Evolutionary conservation across 1,140 invertebrate genomes (phyloP).

Genomic region (Saccostrea cuccullata): DNA sequence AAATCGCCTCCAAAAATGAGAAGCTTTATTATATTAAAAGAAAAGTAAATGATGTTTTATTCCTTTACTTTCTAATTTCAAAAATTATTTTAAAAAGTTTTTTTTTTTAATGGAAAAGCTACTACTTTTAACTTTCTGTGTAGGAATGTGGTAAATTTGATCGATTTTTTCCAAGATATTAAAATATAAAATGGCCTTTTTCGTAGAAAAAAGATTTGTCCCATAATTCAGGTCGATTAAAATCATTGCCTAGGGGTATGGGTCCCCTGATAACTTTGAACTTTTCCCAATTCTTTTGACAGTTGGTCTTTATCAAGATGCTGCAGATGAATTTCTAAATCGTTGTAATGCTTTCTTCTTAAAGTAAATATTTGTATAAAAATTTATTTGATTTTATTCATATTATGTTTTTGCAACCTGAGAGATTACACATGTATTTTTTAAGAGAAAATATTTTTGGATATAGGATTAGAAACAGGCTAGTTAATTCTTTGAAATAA

Average conservation of each 20-base stretch:
- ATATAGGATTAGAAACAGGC: no score
- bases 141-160: constrained; percentile 4
- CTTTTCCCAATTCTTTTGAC: neutral
- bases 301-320: neutral
- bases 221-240: constrained; percentile 2
- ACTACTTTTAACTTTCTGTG: neutral
- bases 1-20: no score
- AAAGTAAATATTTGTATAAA: neutral
- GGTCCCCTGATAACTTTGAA: constrained; percentile 25
- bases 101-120: neutral
- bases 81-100: no score
- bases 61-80: no score
- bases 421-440: neutral
- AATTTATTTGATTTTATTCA: neutral
- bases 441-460: no score
- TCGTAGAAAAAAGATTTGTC: neutral
- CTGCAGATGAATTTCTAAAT: neutral
- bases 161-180: neutral
- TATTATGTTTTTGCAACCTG: neutral
- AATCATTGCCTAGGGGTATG: constrained; percentile 6
- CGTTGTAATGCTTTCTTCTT: neutral
- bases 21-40: no score
- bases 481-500: no score
- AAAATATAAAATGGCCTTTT: neutral
- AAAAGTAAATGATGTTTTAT: no score